Percentiles rank a stretch among this genome's conserved stretches.
Conservation (phyloP, 2,888 invertebrate genomes). For the Acanthoscelides obtectus region DNA sequence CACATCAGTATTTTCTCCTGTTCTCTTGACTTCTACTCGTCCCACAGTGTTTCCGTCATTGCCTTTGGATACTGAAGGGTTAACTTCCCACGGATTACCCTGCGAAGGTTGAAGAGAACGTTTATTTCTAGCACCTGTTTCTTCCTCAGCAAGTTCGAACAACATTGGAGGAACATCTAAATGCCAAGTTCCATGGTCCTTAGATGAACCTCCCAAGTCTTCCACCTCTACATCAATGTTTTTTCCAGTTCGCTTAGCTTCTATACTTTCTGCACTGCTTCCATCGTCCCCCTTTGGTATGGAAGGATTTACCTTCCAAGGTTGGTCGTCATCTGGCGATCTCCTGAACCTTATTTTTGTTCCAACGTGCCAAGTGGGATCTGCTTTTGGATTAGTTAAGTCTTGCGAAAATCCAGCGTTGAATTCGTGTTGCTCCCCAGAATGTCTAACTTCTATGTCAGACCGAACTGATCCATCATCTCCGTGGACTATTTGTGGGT, state of each 20-base stretch:
- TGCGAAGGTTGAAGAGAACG: too few relatives aligned
- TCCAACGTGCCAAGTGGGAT: not conserved
- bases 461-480: not conserved
- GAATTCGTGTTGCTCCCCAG: not conserved
- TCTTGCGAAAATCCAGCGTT: not conserved
- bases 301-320: too few relatives aligned
- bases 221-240: too few relatives aligned
- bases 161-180: too few relatives aligned
- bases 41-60: constrained; percentile 18
- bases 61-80: constrained; percentile 11
- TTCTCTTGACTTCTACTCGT: constrained; percentile 14
- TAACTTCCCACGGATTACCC: constrained; percentile 13
- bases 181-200: too few relatives aligned
- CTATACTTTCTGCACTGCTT: too few relatives aligned
- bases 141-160: too few relatives aligned
- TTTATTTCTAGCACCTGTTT: too few relatives aligned
- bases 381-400: not conserved
- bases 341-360: not conserved
- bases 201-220: too few relatives aligned
- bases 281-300: too few relatives aligned
- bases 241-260: too few relatives aligned
- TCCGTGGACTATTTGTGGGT: not conserved
- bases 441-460: not conserved
- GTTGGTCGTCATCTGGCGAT: not conserved
- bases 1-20: constrained; percentile 17